These are phyloP conservation scores for Premnoplex brunnescens DNA, from an alignment of 2,797 vertebrate genomes.

Conservation along the genomic window DNA sequence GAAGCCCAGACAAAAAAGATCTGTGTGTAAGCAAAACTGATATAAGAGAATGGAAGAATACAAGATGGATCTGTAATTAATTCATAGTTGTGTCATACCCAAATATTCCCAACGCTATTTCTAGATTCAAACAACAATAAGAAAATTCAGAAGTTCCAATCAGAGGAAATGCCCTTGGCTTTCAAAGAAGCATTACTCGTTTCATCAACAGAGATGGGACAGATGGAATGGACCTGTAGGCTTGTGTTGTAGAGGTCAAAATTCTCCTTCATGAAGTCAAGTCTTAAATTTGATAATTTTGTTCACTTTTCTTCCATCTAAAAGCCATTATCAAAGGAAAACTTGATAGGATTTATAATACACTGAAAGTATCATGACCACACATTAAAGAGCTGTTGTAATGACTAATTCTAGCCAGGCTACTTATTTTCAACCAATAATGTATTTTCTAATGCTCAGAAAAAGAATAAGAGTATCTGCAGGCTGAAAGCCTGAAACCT, in stretches of 20 bases:
- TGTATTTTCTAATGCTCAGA: background rate
- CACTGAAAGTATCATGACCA: background rate
- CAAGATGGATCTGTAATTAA: background rate
- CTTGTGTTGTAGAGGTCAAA: background rate
- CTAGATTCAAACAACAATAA: background rate
- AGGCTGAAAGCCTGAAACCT: background rate
- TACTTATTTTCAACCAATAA: background rate
- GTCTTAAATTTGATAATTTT: background rate
- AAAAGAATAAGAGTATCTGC: background rate
- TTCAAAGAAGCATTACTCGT: background rate
- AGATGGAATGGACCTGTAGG: background rate
- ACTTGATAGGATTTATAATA: background rate
- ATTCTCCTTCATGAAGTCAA: background rate
- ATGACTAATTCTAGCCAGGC: background rate
- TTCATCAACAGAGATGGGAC: background rate
- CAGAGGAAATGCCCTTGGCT: background rate
- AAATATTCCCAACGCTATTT: background rate
- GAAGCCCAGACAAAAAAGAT: rapidly evolving
- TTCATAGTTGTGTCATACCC: background rate
- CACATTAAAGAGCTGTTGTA: background rate
- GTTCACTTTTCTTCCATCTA: background rate
- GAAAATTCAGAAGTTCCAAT: background rate
- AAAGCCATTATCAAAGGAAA: background rate
- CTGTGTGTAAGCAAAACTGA: background rate
- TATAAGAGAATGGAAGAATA: background rate